Percentiles rank a stretch among this genome's conserved stretches.
Evolutionary conservation across 2,888 invertebrate genomes (phyloP).

Genomic region (Drosophila pseudotakahashii): DNA sequence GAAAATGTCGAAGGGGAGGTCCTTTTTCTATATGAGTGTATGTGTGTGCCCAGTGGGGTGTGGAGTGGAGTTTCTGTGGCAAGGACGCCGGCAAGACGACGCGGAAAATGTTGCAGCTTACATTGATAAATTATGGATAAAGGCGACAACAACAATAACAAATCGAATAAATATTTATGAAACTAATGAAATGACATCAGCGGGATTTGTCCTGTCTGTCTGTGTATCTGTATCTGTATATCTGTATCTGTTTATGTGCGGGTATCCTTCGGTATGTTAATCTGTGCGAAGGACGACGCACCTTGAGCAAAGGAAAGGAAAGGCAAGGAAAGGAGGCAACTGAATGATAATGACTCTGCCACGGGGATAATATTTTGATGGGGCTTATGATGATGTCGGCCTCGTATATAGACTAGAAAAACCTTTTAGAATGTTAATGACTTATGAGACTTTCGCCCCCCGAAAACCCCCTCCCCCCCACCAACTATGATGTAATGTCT

Average conservation of each 20-base stretch:
- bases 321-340: constrained; percentile 14
- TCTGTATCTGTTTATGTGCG: background rate
- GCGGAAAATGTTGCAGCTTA: constrained; percentile 65
- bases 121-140: constrained; percentile 76
- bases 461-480: no score
- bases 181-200: constrained; percentile 78
- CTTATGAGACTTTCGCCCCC: constrained; percentile 57
- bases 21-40: background rate
- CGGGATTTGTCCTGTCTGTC: constrained; percentile 34
- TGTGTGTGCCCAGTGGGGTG: background rate
- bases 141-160: constrained; percentile 58
- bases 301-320: constrained; percentile 23
- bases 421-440: constrained; percentile 79
- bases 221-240: constrained; percentile 1
- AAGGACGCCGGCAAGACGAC: constrained; percentile 26
- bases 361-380: constrained; percentile 24
- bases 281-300: constrained; percentile 31
- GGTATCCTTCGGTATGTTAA: constrained; percentile 19
- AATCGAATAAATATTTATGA: constrained; percentile 79
- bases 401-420: constrained; percentile 57
- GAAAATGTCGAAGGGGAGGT: constrained; percentile 41
- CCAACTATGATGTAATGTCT: constrained; percentile 57
- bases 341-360: constrained; percentile 19
- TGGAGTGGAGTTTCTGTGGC: background rate
- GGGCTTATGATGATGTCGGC: constrained; percentile 27